Evolutionary conservation across 2,888 invertebrate genomes (phyloP), one percentile per base, ranked within the genome.

Genomic region (Cantharis rustica): DNA sequence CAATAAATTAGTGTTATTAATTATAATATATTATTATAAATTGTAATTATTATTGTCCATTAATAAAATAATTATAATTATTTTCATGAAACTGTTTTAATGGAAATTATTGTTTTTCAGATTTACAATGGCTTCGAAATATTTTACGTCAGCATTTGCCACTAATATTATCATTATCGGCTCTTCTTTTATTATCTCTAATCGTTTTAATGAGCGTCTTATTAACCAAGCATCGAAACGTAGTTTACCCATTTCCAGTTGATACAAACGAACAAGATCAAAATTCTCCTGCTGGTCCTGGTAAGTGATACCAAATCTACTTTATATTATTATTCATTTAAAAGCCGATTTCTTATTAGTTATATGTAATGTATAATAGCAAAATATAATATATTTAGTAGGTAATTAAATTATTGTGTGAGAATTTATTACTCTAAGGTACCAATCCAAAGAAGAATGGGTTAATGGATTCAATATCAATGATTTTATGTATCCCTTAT

Each of bases 61-160:
- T 20, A 5, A 4, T 20, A 5, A 20, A 20, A 20, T 20, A 13
- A n/a, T 47, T 47, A 47, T n/a, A n/a, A 4, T 47, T n/a, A 47
- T 47, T 47, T 47, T 47, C n/a, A 47, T 13, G 9, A n/a, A 47
- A 47, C 7, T 47, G 2, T n/a, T 47, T 47, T n/a, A 47, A 47
- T 7, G 5, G n/a, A 9, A 47, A 47, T 47, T 72, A 72, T 72
- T 70, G 73, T 70, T 62, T 81, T 81, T 72, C 74, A 81, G 81
- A 80, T 77, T 72, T 71, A 64, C 74, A 78, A 63, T 80, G 81
- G 81, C 23, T 66, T 66, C 64, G 3, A 66, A 66, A 66, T 23
- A 20, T 66, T 66, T 13, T 23, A 10, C 11, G 10, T 4, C 64
- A 66, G 10, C 79, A 79, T 61, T 64, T 76, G 47, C 27, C 80